Base-by-base conservation (phyloP, 2,797 vertebrate species). In the Acrocephalus scirpaceus region DNA sequence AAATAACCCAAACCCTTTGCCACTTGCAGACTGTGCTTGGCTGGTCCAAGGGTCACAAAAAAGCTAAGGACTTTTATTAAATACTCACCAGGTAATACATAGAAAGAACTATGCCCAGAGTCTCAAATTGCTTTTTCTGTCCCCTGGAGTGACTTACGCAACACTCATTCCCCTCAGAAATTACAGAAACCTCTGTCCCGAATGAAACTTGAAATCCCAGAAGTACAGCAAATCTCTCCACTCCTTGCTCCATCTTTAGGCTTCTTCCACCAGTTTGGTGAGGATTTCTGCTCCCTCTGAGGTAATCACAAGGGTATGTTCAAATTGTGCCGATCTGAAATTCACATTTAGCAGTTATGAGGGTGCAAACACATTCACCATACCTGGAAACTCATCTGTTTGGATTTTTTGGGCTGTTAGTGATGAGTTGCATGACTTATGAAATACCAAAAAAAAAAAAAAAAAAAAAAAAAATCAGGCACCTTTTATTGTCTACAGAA, bases 401-500 rank as follows among this genome's bases (percentile, higher is more conserved):
- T 30, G 30, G 11, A 2, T 2, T 38, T 48, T 86, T 29, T 51
- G 4, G 8, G 5, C 62, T 65, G 40, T 40, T 54, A 56, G 38
- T 22, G 76, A 61, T 67, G 44, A 61, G 54, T 50, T 53, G 27
- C 38, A 70, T 0, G 1, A 27, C 60, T 93, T 76, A 79, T 51
- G 32, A 45, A 25, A 61, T 30, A 60, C 6, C 6, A 0, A 62
- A 69, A 72, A 86, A 73, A 27, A 18, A 27, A 18, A 94, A 87
- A 36, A 36, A 0, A 62, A 69, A 72, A 86, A 73, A 27, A 16
- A 64, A 93, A 94, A 87, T 23, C 61, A 82, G 88, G 32, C 96
- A 99, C 99, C 99, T 99, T 98, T 98, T 99, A 94, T 99, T 97
- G 94, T 99, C 99, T 80, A 97, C 84, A 51, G 99, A 99, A 92